A percentile compares a stretch with the other conserved stretches of the same genome.
Evolutionary conservation across 1,140 invertebrate species (phyloP).

Genomic region (Lepidostoma basale): DNA sequence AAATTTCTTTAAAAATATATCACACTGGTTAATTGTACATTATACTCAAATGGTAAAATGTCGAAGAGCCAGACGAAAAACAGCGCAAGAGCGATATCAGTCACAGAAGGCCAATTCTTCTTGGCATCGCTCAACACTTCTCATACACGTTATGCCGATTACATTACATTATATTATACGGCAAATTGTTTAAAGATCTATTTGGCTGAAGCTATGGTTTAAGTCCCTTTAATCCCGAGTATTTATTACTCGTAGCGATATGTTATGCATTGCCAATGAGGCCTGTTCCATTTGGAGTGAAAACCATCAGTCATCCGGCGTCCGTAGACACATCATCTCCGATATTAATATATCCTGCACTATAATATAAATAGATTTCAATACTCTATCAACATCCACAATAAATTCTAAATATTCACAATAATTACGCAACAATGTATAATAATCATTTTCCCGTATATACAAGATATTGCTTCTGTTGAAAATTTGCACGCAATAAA

Average conservation of each 20-base stretch:
- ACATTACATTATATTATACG: neutral
- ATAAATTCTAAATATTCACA: slow-evolving; percentile 37
- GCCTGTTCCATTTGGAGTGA: slow-evolving; percentile 41
- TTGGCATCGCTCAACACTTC: neutral
- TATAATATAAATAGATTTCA: slow-evolving; percentile 29
- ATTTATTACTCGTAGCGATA: slow-evolving; percentile 13
- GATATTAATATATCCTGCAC: slow-evolving; percentile 1
- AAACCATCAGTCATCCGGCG: neutral
- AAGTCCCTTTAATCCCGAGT: slow-evolving; percentile 7
- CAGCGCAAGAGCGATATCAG: slow-evolving; percentile 9
- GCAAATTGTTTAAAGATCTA: slow-evolving; percentile 2
- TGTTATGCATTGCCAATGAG: slow-evolving; percentile 39
- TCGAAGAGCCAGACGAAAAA: slow-evolving; percentile 2
- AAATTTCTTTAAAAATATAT: slow-evolving; percentile 46
- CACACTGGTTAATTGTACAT: slow-evolving; percentile 46
- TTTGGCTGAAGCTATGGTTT: slow-evolving; percentile 14
- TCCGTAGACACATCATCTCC: slow-evolving; percentile 11
- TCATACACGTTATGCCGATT: neutral
- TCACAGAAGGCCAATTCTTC: slow-evolving; percentile 1
- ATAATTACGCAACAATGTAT: slow-evolving; percentile 36
- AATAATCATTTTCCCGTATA: slow-evolving; percentile 34
- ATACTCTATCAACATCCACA: slow-evolving; percentile 10
- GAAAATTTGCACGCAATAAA: slow-evolving; percentile 35
- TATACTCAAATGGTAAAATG: slow-evolving; percentile 43
- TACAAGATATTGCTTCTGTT: slow-evolving; percentile 28